phyloP scores from a whole-genome alignment of 2,113 vertebrate species.

The Phrynosoma blainvillii region DNA sequence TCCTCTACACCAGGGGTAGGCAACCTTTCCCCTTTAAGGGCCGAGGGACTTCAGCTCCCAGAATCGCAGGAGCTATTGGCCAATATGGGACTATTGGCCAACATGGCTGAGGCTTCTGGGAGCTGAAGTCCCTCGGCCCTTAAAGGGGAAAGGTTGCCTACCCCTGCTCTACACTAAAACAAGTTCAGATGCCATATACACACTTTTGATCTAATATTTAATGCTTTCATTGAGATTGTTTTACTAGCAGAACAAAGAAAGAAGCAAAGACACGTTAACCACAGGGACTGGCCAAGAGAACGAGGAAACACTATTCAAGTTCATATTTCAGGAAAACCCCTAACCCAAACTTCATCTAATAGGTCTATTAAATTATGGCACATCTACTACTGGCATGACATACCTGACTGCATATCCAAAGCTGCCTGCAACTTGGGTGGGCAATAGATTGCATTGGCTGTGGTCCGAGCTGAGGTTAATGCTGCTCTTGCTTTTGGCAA shows the following conservation, averaged over 20 bases:
- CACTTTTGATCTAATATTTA: neutral
- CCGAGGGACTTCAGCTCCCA: too few relatives aligned
- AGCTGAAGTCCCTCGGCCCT: too few relatives aligned
- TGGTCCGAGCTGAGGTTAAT: constrained; percentile 97
- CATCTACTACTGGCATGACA: neutral
- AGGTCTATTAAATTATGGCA: neutral
- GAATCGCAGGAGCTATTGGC: too few relatives aligned
- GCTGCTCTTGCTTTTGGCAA: constrained; percentile 97
- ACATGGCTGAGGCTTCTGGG: too few relatives aligned
- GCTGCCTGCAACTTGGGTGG: constrained; percentile 98
- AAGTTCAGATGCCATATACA: neutral
- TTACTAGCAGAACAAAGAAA: neutral
- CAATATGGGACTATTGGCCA: too few relatives aligned
- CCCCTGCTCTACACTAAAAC: neutral
- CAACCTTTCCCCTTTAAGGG: too few relatives aligned
- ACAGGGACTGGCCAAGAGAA: neutral
- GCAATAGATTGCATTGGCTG: constrained; percentile 98
- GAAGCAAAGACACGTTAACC: neutral
- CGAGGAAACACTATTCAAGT: neutral
- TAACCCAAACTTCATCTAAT: neutral
- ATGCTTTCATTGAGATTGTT: neutral
- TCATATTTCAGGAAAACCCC: neutral
- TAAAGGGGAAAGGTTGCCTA: too few relatives aligned
- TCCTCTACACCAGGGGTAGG: too few relatives aligned
- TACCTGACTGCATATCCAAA: constrained; percentile 99